phyloP scores from a whole-genome alignment of 2,888 invertebrate genomes.

The Synergus umbraculus region DNA sequence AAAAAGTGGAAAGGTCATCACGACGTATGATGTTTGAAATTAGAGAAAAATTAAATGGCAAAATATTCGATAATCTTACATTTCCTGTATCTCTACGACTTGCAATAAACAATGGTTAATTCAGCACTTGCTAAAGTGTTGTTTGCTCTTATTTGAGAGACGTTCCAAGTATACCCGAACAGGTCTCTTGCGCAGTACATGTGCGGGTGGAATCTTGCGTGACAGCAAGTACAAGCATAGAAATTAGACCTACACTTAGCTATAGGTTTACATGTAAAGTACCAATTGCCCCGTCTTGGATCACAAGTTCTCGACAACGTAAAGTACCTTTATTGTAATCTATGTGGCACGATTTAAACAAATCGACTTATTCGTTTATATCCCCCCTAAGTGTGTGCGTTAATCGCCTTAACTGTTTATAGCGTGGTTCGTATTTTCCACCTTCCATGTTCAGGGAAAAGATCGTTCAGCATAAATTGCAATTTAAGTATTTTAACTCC shows the following conservation, averaged over 20 bases:
- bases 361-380: conserved; percentile 29
- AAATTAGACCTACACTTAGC: conserved; percentile 31
- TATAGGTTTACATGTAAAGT: conserved; percentile 26
- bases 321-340: conserved; percentile 33
- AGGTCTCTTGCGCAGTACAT: conserved; percentile 13
- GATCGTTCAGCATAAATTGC: background rate
- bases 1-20: no score
- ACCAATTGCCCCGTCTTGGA: conserved; percentile 31
- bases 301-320: conserved; percentile 32
- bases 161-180: conserved; percentile 26
- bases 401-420: conserved; percentile 33
- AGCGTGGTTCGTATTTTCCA: conserved; percentile 23
- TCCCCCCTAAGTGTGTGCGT: conserved; percentile 17
- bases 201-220: conserved; percentile 39
- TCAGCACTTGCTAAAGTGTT: background rate
- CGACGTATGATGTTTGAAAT: no score
- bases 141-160: conserved; percentile 17
- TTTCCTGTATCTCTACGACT: background rate
- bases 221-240: conserved; percentile 38
- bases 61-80: no score
- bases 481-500: background rate
- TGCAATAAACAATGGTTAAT: background rate
- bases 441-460: conserved; percentile 23
- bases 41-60: no score
- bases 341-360: conserved; percentile 34